A percentile compares a stretch with the other conserved stretches of the same genome.
Evolutionary conservation across 2,113 vertebrate genomes (phyloP).

Genomic region (Notarius lentiginosus): DNA sequence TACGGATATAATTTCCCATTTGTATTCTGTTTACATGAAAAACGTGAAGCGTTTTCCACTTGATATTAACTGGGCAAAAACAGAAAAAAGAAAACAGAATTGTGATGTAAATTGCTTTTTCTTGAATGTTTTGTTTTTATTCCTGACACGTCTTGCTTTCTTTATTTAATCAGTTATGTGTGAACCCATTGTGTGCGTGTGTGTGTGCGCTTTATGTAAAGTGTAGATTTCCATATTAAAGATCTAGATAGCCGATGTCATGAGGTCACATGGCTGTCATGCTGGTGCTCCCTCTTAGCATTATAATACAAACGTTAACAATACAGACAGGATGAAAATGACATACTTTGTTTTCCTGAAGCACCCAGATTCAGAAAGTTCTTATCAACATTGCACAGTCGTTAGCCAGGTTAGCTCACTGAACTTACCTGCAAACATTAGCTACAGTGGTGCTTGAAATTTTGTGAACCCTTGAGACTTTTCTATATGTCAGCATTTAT

Average conservation of each 20-base stretch:
- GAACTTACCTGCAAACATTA: too few relatives aligned
- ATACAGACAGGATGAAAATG: neutral
- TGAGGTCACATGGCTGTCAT: too few relatives aligned
- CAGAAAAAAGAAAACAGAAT: neutral
- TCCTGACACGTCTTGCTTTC: neutral
- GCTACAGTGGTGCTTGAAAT: too few relatives aligned
- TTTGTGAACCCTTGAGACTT: too few relatives aligned
- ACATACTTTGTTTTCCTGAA: neutral
- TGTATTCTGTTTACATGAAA: neutral
- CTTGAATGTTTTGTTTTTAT: neutral
- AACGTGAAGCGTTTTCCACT: neutral
- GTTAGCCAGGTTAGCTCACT: neutral
- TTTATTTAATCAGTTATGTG: neutral
- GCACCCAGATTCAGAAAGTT: neutral
- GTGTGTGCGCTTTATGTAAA: neutral
- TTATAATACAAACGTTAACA: neutral
- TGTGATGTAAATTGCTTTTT: neutral
- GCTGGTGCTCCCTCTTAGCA: too few relatives aligned
- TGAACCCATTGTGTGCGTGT: neutral
- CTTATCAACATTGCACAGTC: neutral
- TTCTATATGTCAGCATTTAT: too few relatives aligned
- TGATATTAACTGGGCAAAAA: neutral
- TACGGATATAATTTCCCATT: neutral
- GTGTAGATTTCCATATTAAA: neutral
- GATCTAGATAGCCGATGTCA: neutral